A percentile compares a stretch with the other conserved stretches of the same genome.
These are phyloP conservation scores for Drosophila aldrichi DNA, from an alignment of 2,888 invertebrate species.

Conservation along the genomic window DNA sequence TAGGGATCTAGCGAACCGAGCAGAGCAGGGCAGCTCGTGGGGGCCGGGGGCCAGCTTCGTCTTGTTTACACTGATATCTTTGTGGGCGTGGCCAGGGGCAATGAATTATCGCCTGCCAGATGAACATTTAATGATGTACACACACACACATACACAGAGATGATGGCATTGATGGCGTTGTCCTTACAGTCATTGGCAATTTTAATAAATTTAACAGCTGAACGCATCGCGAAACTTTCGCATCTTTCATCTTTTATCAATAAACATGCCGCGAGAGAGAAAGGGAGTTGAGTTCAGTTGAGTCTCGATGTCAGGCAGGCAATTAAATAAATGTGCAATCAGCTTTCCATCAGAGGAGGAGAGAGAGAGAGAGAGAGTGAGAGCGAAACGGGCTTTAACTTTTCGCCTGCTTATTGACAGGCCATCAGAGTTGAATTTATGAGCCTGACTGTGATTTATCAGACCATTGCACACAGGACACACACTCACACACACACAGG, in stretches of 20 bases:
- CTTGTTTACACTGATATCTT: slow-evolving; percentile 44
- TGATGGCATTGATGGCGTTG: slow-evolving; percentile 54
- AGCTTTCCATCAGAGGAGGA: neutral
- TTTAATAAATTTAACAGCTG: slow-evolving; percentile 80
- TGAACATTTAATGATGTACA: slow-evolving; percentile 81
- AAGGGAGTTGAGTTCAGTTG: slow-evolving; percentile 16
- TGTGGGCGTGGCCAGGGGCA: slow-evolving; percentile 43
- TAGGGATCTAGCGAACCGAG: slow-evolving; percentile 2
- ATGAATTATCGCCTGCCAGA: slow-evolving; percentile 80
- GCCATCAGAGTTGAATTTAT: slow-evolving; percentile 75
- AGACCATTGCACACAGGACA: slow-evolving; percentile 71
- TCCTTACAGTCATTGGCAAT: slow-evolving; percentile 64
- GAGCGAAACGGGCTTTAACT: slow-evolving; percentile 43
- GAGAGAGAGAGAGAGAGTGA: neutral
- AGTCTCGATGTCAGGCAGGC: slow-evolving; percentile 67
- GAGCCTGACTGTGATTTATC: slow-evolving; percentile 76
- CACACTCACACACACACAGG: slow-evolving; percentile 6
- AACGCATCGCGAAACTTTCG: slow-evolving; percentile 64
- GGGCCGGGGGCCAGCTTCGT: slow-evolving; percentile 13
- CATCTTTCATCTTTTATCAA: slow-evolving; percentile 81
- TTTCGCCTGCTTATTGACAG: slow-evolving; percentile 74
- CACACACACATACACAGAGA: slow-evolving; percentile 17
- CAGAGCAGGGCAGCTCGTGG: slow-evolving; percentile 5
- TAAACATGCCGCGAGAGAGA: slow-evolving; percentile 48
- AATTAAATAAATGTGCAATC: slow-evolving; percentile 77